Evolutionary conservation across 2,113 vertebrate species (phyloP).

Genomic region (Oryctolagus cuniculus): mOryCun1.1 NC_091436.1:29964001-29964500

Average conservation of each 20-base stretch:
- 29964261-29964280: neutral
- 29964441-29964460: too few species aligned
- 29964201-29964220: neutral
- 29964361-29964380: neutral
- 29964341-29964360: constrained; percentile 21
- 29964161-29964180: neutral
- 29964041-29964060: neutral
- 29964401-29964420: too few species aligned
- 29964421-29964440: too few species aligned
- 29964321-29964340: neutral
- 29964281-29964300: neutral
- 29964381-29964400: too few species aligned
- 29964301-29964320: neutral
- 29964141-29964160: neutral
- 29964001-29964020: neutral
- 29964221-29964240: neutral
- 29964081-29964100: rapidly evolving
- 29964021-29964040: neutral
- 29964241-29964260: neutral
- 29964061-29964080: rapidly evolving
- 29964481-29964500: too few species aligned
- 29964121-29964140: neutral
- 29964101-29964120: too few species aligned
- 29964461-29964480: too few species aligned
- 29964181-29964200: neutral